Base-by-base conservation (phyloP, 37 sponge, comb jelly and placozoan species). In the Lycopodina hypogea region DNA sequence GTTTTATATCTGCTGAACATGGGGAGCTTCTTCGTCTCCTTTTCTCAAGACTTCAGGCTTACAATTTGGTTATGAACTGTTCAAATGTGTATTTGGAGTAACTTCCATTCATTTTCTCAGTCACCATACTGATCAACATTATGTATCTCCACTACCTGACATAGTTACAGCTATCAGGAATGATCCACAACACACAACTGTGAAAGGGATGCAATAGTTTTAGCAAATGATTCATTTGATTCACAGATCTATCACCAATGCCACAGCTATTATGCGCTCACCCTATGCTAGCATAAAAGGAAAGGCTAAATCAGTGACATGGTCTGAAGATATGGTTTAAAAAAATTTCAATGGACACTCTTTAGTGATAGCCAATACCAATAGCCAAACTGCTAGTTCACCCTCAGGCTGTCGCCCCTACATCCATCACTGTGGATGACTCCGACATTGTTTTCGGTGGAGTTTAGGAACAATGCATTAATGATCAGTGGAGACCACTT, bases 1-100 rank as follows among this genome's bases (percentile, higher is more conserved):
- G 83, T n/a, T n/a, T 39, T 7, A 57, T 26, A 62, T 82, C n/a
- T 22, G 83, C 82, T 32, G 69, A 88, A 72, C 79, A 88, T 68
- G 52, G 60, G 24, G 33, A 29, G 24, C 75, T 73, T 55, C 75
- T 82, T 26, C 32, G 75, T 17, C 56, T 74, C 29, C 28, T 82
- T 30, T 82, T 74, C 35, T 11, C 72, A 42, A 45, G 75, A 7
- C 52, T 82, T 15, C 29, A 57, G 28, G 39, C 72, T 3, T 66
- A 74, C 34, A 67, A 75, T 51, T 23, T 82, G 65, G 67, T 82
- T 52, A 74, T 82, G 32, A 82, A 82, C 30, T 22, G 37, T 6
- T 15, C 64, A 1, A 72, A 82, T 40, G 60, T 74, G 26, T 15
- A 40, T 37, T 82, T 68, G 83, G 75, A 62, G 24, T 8, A n/a